Conservation (phyloP, 2,113 vertebrate genomes). For the Bubalus kerabau region DNA sequence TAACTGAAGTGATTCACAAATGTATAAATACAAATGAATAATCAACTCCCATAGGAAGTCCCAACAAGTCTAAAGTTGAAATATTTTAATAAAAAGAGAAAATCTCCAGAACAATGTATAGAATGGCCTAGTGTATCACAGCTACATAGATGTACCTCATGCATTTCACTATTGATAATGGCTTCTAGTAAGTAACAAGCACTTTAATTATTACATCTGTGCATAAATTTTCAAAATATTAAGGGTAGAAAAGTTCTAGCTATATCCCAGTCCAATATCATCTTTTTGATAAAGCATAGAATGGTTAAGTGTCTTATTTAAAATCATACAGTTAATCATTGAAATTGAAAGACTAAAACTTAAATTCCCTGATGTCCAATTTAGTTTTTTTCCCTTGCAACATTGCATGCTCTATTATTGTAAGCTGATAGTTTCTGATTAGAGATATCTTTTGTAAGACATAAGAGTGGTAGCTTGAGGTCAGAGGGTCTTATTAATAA, state of each 20-base stretch:
- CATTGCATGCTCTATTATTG: not conserved
- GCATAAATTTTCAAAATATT: not conserved
- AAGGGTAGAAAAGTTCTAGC: not conserved
- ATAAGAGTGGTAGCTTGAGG: not conserved
- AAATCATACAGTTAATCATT: not conserved
- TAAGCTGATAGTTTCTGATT: not conserved
- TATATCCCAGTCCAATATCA: not conserved
- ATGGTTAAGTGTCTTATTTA: not conserved
- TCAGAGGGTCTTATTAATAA: not conserved
- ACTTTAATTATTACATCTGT: not conserved
- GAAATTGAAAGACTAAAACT: not conserved
- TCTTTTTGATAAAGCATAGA: not conserved
- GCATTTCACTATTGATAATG: not conserved
- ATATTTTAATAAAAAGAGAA: not conserved
- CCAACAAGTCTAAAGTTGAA: not conserved
- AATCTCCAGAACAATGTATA: not conserved
- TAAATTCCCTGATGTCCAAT: not conserved
- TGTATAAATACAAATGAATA: not conserved
- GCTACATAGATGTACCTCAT: not conserved
- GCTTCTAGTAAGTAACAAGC: not conserved
- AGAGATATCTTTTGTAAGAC: not conserved
- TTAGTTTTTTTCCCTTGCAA: not conserved
- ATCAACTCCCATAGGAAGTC: not conserved
- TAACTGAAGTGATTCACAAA: not conserved
- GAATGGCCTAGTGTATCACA: not conserved